Evolutionary conservation across 2,113 vertebrate genomes (phyloP).

Genomic region (Eptatretus burgeri): DNA sequence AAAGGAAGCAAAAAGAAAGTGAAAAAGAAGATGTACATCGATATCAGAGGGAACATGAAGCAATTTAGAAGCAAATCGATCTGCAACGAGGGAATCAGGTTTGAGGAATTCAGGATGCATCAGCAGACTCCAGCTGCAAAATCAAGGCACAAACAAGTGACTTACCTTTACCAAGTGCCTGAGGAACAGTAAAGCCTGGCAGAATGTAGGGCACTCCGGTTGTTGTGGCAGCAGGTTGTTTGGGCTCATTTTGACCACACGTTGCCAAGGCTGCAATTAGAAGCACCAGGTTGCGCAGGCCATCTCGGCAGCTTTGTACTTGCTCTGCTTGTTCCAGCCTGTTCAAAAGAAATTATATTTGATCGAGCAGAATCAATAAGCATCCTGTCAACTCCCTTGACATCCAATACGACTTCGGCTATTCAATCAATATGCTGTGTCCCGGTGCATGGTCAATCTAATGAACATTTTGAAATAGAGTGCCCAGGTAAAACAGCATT

Average conservation of each 20-base stretch:
- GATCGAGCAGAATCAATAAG: too few relatives aligned
- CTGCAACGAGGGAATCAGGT: neutral
- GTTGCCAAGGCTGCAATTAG: conserved; percentile 74
- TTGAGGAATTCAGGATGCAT: neutral
- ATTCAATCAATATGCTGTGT: too few relatives aligned
- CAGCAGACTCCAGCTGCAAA: neutral
- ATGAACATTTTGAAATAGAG: too few relatives aligned
- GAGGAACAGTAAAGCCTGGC: conserved; percentile 72
- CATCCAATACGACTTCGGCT: too few relatives aligned
- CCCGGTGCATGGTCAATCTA: too few relatives aligned
- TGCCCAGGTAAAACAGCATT: too few relatives aligned
- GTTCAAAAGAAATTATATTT: conserved; percentile 1
- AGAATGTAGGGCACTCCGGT: conserved; percentile 75
- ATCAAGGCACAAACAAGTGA: neutral
- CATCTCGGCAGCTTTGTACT: conserved; percentile 53
- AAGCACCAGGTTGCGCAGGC: conserved; percentile 75
- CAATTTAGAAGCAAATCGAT: neutral
- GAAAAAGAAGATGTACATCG: neutral
- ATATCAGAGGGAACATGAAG: neutral
- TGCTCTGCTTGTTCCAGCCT: conserved; percentile 91
- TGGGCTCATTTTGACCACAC: conserved; percentile 61
- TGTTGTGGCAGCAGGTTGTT: conserved; percentile 49
- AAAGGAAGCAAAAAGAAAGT: too few relatives aligned
- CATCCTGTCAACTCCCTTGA: too few relatives aligned
- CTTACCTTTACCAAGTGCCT: conserved; percentile 64